phyloP scores from a whole-genome alignment of 2,888 invertebrate species.

The Matsumyia berberina region DNA sequence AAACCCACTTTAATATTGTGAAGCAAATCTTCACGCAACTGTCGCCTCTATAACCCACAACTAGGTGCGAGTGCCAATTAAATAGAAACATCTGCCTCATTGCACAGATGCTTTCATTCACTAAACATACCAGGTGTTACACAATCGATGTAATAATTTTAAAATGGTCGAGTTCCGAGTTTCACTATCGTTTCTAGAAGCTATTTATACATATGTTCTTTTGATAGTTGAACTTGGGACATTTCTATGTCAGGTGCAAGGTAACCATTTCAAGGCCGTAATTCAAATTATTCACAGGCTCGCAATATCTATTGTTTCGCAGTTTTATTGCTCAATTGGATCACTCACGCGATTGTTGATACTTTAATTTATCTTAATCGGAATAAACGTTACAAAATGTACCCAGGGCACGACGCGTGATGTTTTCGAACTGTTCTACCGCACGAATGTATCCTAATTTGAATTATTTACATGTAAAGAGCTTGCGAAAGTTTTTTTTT shows the following conservation, averaged over 20 bases:
- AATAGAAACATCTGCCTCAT: slow-evolving; percentile 25
- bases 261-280: slow-evolving; percentile 37
- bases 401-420: slow-evolving; percentile 18
- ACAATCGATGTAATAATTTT: slow-evolving; percentile 26
- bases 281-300: slow-evolving; percentile 24
- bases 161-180: neutral
- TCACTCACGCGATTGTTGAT: no score
- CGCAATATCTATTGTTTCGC: neutral
- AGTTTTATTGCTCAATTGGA: neutral
- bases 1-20: no score
- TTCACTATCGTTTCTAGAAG: slow-evolving; percentile 38
- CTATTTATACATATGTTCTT: slow-evolving; percentile 41
- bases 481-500: slow-evolving; percentile 66
- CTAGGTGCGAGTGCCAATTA: neutral
- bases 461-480: slow-evolving; percentile 50
- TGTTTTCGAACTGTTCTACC: slow-evolving; percentile 41
- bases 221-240: slow-evolving; percentile 2
- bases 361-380: slow-evolving; percentile 14
- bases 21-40: no score
- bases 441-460: slow-evolving; percentile 50
- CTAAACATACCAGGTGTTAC: slow-evolving; percentile 25
- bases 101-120: neutral
- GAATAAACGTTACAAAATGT: neutral
- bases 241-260: slow-evolving; percentile 36
- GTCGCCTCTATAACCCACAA: no score